Percentiles rank a stretch among this genome's conserved stretches.
Conservation (phyloP, 2,113 vertebrate genomes). For the Grus americana region DNA sequence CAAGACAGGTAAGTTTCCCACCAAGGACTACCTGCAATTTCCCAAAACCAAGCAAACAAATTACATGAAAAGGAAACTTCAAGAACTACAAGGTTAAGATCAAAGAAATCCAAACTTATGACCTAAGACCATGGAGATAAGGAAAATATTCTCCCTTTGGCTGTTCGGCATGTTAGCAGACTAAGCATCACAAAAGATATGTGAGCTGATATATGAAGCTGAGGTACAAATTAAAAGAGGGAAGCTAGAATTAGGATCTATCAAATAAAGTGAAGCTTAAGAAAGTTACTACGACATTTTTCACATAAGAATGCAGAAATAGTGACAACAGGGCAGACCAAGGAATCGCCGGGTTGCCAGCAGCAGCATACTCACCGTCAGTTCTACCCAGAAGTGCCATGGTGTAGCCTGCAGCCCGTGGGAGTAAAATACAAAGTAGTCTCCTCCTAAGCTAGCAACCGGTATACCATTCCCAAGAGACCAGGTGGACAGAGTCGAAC, state of each 20-base stretch:
- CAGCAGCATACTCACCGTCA: constrained; percentile 75
- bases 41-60: neutral
- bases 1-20: neutral
- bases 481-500: constrained; percentile 83
- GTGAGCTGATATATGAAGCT: neutral
- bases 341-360: rapidly evolving
- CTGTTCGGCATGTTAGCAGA: neutral
- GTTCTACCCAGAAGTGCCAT: constrained; percentile 93
- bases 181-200: neutral
- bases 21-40: neutral
- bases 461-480: constrained; percentile 89
- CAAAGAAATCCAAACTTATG: neutral
- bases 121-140: neutral
- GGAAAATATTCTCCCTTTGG: neutral
- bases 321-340: neutral
- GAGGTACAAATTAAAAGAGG: neutral
- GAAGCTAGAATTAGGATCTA: neutral
- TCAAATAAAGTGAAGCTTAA: neutral
- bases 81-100: neutral
- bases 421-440: constrained; percentile 96
- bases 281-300: neutral
- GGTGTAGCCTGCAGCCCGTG: constrained; percentile 83
- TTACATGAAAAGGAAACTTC: neutral
- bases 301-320: neutral
- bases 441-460: constrained; percentile 79